phyloP scores from a whole-genome alignment of 1,140 invertebrate genomes.

The Polypedilum pembai region DNA sequence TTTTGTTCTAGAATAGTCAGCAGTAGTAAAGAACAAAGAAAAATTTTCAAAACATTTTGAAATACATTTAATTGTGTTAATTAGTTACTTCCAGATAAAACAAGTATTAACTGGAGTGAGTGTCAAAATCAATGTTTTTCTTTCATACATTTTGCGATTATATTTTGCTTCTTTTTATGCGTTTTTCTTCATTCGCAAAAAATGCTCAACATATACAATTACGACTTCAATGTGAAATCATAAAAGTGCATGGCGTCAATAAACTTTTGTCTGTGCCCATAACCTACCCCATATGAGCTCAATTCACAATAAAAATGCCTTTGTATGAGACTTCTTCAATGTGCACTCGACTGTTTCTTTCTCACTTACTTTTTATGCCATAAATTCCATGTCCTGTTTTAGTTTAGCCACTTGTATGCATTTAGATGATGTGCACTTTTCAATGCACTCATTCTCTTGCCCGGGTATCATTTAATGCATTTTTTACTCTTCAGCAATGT shows the following conservation, averaged over 20 bases:
- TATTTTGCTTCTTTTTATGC: background rate
- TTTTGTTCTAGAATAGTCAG: too few relatives aligned
- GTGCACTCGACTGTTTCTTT: slow-evolving; percentile 16
- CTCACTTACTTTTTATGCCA: background rate
- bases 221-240: background rate
- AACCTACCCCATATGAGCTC: slow-evolving; percentile 13
- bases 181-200: background rate
- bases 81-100: too few relatives aligned
- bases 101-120: background rate
- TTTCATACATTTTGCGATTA: background rate
- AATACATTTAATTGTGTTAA: too few relatives aligned
- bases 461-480: background rate
- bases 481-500: background rate
- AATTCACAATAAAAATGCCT: background rate
- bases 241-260: slow-evolving; percentile 16
- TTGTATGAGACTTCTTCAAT: background rate
- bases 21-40: too few relatives aligned
- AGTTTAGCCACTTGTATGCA: background rate
- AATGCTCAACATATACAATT: background rate
- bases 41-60: too few relatives aligned
- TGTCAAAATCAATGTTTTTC: slow-evolving; percentile 9
- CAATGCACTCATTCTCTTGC: slow-evolving; percentile 1
- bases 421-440: background rate
- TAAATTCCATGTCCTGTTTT: slow-evolving; percentile 6
- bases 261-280: slow-evolving; percentile 16